These are phyloP conservation scores for Calidris pugnax DNA, from an alignment of 2,113 vertebrate species.

Conservation along the genomic window DNA sequence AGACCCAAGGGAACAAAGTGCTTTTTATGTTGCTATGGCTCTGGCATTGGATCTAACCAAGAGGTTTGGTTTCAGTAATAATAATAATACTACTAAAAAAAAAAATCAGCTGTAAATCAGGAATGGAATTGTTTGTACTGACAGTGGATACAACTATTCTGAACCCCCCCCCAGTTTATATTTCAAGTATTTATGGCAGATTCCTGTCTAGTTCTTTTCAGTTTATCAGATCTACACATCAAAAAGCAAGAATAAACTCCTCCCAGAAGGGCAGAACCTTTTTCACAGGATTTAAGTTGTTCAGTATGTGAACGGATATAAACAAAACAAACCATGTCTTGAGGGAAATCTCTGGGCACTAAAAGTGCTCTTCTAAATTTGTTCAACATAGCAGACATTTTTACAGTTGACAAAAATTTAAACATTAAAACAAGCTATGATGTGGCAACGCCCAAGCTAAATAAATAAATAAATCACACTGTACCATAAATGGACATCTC, in stretches of 20 bases:
- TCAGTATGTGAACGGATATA: neutral
- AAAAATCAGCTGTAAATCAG: neutral
- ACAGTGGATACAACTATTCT: neutral
- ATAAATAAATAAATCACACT: neutral
- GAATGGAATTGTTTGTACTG: neutral
- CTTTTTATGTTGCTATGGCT: neutral
- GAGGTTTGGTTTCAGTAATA: neutral
- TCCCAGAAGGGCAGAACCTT: neutral
- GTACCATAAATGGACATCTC: neutral
- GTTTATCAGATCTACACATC: conserved; percentile 35
- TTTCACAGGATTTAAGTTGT: neutral
- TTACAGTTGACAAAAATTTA: conserved; percentile 27
- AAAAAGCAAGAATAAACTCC: conserved; percentile 32
- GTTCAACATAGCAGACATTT: conserved; percentile 40
- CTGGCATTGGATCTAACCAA: neutral
- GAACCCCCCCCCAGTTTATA: neutral
- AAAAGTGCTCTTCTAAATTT: conserved; percentile 33
- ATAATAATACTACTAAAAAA: no score
- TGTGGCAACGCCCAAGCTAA: neutral
- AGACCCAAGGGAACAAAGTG: neutral
- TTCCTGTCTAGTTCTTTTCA: neutral
- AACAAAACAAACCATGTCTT: conserved; percentile 29
- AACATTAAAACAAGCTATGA: conserved; percentile 7
- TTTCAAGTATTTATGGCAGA: neutral
- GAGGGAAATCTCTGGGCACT: conserved; percentile 2